Conservation (phyloP, 2,113 vertebrate genomes). For the Menura novaehollandiae region DNA sequence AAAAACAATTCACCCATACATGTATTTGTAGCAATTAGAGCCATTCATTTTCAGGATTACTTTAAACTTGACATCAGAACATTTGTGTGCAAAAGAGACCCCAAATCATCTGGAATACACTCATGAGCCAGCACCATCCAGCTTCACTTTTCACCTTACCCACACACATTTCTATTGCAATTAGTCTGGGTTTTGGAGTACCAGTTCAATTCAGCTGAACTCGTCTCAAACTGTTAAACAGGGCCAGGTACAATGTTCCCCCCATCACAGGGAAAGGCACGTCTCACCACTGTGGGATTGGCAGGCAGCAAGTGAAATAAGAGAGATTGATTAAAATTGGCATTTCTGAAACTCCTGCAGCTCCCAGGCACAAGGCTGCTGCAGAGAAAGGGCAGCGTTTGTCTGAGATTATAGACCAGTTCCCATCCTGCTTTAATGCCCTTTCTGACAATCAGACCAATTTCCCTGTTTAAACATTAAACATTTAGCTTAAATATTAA, state of each 20-base stretch:
- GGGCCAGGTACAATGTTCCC: neutral
- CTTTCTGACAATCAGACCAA: constrained; percentile 41
- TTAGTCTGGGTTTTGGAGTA: neutral
- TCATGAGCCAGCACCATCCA: fast-evolving
- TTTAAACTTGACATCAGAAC: neutral
- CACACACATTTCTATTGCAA: fast-evolving
- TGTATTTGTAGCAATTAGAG: neutral
- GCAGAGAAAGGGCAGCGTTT: neutral
- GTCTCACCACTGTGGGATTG: neutral
- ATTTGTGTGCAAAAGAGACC: neutral
- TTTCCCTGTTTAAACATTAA: constrained; percentile 57
- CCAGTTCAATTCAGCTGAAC: neutral
- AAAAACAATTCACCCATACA: neutral
- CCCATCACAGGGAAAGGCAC: neutral
- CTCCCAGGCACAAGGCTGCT: neutral
- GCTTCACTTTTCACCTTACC: neutral
- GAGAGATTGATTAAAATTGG: constrained; percentile 34
- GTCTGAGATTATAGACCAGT: neutral
- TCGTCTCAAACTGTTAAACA: neutral
- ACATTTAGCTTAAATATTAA: constrained; percentile 56
- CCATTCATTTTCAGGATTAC: neutral
- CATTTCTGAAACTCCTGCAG: constrained; percentile 16
- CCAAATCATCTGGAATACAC: neutral
- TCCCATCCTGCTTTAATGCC: constrained; percentile 12
- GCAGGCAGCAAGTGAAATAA: neutral